Conservation (phyloP, 2,888 invertebrate genomes). For the Diadegma fenestrale region DNA sequence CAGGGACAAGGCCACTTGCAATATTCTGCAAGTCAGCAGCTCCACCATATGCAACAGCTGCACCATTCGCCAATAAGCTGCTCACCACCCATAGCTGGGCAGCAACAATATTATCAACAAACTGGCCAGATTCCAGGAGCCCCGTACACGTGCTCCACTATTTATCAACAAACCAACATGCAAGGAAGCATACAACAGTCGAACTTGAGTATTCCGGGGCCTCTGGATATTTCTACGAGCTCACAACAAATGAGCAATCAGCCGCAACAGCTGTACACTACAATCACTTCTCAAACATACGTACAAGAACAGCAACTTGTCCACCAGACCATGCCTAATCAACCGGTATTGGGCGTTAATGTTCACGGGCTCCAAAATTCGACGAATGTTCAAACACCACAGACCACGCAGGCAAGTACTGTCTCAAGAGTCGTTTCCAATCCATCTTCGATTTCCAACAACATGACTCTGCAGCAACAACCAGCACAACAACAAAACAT, state of each 20-base stretch:
- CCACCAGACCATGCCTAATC: slow-evolving; percentile 74
- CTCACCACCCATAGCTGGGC: slow-evolving; percentile 75
- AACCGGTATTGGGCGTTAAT: slow-evolving; percentile 68
- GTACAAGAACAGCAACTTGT: slow-evolving; percentile 74
- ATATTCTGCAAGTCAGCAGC: slow-evolving; percentile 76
- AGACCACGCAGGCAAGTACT: slow-evolving; percentile 71
- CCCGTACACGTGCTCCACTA: slow-evolving; percentile 49
- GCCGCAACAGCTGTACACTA: slow-evolving; percentile 64
- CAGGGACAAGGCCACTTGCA: slow-evolving; percentile 64
- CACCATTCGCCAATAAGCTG: slow-evolving; percentile 79
- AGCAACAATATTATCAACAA: slow-evolving; percentile 70
- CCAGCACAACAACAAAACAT: slow-evolving; percentile 56
- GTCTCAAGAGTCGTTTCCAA: slow-evolving; percentile 53
- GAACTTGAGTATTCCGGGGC: slow-evolving; percentile 36
- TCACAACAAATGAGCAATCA: slow-evolving; percentile 53
- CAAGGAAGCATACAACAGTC: slow-evolving; percentile 26
- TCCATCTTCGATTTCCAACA: slow-evolving; percentile 42
- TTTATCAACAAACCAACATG: slow-evolving; percentile 66
- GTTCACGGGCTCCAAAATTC: slow-evolving; percentile 77
- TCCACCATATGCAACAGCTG: slow-evolving; percentile 82
- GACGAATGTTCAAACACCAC: slow-evolving; percentile 74
- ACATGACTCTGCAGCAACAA: slow-evolving; percentile 50
- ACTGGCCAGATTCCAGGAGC: slow-evolving; percentile 39
- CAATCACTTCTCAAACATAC: slow-evolving; percentile 67
- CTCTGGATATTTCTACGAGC: slow-evolving; percentile 47